A percentile compares a stretch with the other conserved stretches of the same genome.
Conservation (phyloP, 2,113 vertebrate genomes). For the Nipponia nippon region DNA sequence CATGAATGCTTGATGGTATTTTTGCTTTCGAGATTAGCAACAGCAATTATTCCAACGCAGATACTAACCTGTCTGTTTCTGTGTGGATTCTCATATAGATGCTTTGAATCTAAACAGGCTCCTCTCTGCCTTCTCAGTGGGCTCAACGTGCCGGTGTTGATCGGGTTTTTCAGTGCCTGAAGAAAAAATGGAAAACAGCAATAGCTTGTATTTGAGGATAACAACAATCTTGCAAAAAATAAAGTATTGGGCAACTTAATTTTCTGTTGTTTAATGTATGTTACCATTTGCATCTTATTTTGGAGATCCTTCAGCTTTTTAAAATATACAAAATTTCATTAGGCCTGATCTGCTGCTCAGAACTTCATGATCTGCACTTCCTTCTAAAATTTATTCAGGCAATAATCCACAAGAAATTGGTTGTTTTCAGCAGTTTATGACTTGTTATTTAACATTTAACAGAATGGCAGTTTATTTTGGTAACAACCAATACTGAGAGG, state of each 20-base stretch:
- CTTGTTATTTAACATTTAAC: constrained; percentile 82
- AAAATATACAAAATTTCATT: not conserved
- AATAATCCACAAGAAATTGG: constrained; percentile 76
- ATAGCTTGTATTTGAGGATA: not conserved
- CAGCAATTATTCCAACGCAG: not conserved
- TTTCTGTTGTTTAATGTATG: not conserved
- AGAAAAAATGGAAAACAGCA: not conserved
- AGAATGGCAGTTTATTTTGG: constrained; percentile 78
- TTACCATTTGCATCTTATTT: not conserved
- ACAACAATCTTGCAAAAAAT: not conserved
- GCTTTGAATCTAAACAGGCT: not conserved
- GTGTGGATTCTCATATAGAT: not conserved
- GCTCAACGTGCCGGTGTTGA: rapidly evolving
- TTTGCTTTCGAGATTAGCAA: constrained; percentile 55
- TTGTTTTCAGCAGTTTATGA: constrained; percentile 79
- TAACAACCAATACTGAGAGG: constrained; percentile 76
- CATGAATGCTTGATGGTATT: constrained; percentile 30
- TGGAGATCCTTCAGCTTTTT: not conserved
- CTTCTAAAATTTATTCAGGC: constrained; percentile 73
- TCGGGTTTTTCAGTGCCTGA: not conserved
- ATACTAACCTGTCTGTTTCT: not conserved
- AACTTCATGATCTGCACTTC: constrained; percentile 64
- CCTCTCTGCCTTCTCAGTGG: not conserved
- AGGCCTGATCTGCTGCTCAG: constrained; percentile 49
- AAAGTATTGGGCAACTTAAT: not conserved